Evolutionary conservation across 2,797 vertebrate genomes (phyloP).

Genomic region (Urocyon cinereoargenteus): DNA sequence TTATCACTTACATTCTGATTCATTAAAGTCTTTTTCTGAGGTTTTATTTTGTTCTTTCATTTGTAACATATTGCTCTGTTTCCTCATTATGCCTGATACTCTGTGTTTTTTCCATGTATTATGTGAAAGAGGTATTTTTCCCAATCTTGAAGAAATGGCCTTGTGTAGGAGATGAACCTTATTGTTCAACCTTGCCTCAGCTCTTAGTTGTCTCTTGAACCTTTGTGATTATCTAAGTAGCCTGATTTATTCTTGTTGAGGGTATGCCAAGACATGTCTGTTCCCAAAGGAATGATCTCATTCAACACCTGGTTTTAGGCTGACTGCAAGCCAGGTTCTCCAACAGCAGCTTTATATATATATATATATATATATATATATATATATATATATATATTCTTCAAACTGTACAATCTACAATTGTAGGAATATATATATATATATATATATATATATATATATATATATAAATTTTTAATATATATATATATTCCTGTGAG

Average conservation of each 20-base stretch:
- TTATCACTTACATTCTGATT: neutral
- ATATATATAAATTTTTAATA: no score
- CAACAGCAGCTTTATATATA: neutral
- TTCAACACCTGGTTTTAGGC: neutral
- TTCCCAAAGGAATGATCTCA: neutral
- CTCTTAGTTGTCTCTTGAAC: neutral
- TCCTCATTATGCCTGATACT: neutral
- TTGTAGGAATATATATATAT: neutral
- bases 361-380: neutral
- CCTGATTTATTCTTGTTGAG: neutral
- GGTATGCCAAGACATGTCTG: neutral
- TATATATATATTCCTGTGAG: neutral
- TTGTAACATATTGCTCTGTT: neutral
- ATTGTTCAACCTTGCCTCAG: neutral
- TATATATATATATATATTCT: no score
- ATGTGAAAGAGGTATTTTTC: neutral
- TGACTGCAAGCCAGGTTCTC: neutral
- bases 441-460: neutral
- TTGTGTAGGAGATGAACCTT: neutral
- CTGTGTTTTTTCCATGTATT: neutral
- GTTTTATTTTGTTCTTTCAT: neutral
- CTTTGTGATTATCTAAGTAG: neutral
- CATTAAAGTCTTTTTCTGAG: neutral
- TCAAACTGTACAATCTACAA: no score
- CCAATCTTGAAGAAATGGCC: neutral